Conservation (phyloP, 2,797 vertebrate species). For the Cirrhinus molitorella region DNA sequence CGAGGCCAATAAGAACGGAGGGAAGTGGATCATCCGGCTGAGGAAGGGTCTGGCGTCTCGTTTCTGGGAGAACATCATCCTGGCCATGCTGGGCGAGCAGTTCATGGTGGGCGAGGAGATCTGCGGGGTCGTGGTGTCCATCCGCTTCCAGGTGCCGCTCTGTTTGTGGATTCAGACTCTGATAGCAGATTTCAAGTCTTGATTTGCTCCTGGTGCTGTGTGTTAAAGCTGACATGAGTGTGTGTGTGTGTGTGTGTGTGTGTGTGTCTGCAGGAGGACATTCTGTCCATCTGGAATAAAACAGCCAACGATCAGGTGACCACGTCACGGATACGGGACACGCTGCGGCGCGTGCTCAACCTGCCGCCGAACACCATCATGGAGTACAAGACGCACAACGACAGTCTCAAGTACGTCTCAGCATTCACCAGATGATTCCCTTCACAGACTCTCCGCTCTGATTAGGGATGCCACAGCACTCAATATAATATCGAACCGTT, state of each 20-base stretch:
- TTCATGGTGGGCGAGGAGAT: conserved; percentile 99
- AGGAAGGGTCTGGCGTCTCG: conserved; percentile 95
- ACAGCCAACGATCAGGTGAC: conserved; percentile 85
- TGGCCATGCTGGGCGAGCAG: conserved; percentile 97
- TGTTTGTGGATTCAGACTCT: background rate
- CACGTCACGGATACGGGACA: conserved; percentile 86
- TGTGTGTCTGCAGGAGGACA: conserved; percentile 80
- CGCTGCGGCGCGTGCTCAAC: conserved; percentile 84
- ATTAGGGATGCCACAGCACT: too few relatives aligned
- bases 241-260: conserved; percentile 49
- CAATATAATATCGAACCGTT: too few relatives aligned
- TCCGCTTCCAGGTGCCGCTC: conserved; percentile 90
- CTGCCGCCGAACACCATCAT: conserved; percentile 89
- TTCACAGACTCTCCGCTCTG: too few relatives aligned
- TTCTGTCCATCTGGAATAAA: conserved; percentile 90
- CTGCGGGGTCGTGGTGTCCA: conserved; percentile 95
- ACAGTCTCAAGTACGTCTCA: conserved; percentile 87
- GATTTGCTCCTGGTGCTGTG: too few relatives aligned
- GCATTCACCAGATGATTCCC: too few relatives aligned
- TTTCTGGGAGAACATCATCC: conserved; percentile 98
- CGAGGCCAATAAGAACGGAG: conserved; percentile 87
- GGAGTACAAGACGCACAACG: conserved; percentile 90
- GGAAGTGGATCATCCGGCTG: conserved; percentile 88
- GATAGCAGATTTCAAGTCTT: too few relatives aligned
- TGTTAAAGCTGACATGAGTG: background rate